phyloP scores from a whole-genome alignment of 2,797 vertebrate genomes.

The Prionace glauca region DNA sequence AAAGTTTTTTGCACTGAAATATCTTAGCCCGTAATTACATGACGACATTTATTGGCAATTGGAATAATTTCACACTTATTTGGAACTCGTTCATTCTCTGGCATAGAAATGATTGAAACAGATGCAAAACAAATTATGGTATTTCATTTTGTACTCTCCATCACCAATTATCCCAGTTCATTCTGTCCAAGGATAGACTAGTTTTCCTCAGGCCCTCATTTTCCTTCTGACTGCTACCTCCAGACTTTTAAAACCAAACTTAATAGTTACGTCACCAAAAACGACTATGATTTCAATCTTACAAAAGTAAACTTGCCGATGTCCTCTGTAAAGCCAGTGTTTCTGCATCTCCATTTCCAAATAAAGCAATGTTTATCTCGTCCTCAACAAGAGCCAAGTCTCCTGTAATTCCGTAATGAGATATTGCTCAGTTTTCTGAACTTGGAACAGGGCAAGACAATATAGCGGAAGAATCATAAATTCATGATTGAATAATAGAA shows the following conservation, averaged over 20 bases:
- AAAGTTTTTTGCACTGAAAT: background rate
- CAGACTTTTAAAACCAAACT: background rate
- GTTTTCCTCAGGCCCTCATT: background rate
- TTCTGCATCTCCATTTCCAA: background rate
- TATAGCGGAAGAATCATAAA: too few relatives aligned
- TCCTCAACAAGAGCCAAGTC: background rate
- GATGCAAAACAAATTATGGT: background rate
- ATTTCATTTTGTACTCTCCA: background rate
- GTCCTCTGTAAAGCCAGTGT: background rate
- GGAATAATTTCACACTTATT: background rate
- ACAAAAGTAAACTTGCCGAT: background rate
- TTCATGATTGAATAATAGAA: too few relatives aligned
- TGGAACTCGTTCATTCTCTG: background rate
- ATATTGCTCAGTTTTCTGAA: background rate
- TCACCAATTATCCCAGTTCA: background rate
- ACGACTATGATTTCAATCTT: background rate
- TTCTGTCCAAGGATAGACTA: background rate
- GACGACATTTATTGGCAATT: background rate
- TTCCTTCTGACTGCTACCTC: background rate
- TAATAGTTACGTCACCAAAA: background rate
- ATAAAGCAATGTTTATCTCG: background rate
- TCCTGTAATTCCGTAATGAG: background rate
- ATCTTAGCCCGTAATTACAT: background rate
- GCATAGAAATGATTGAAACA: background rate
- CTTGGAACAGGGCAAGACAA: background rate